Evolutionary conservation across 2,888 invertebrate genomes (phyloP).

Genomic region (Hydroisotoma schaefferi): DNA sequence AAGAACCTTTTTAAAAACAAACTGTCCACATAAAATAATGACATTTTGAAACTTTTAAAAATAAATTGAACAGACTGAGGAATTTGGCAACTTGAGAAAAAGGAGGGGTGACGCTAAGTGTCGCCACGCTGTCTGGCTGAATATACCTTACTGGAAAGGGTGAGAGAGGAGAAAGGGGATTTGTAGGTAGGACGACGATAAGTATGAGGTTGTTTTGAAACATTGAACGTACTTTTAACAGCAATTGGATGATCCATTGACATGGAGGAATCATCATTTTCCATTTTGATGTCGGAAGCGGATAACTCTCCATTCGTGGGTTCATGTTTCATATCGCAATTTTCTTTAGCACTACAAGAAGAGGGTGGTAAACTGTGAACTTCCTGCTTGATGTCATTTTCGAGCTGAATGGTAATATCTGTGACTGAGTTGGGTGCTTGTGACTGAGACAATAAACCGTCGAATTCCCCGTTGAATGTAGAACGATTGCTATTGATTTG

Average conservation of each 20-base stretch:
- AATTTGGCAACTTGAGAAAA: no score
- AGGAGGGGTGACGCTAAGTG: no score
- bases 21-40: no score
- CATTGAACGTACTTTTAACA: constrained; percentile 31
- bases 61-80: no score
- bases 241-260: constrained; percentile 18
- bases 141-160: no score
- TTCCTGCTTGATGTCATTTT: constrained; percentile 45
- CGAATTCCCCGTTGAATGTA: constrained; percentile 45
- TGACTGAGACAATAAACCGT: constrained; percentile 33
- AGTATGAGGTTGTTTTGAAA: no score
- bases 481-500: constrained; percentile 36
- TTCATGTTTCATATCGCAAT: constrained; percentile 40
- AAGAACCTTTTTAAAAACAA: no score
- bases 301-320: constrained; percentile 49
- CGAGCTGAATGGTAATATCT: constrained; percentile 39
- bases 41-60: no score
- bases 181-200: no score
- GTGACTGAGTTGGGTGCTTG: constrained; percentile 39
- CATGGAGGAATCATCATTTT: constrained; percentile 49
- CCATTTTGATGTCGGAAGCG: constrained; percentile 54
- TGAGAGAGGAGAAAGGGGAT: no score
- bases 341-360: constrained; percentile 20
- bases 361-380: constrained; percentile 39
- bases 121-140: no score